Evolutionary conservation across 2,797 vertebrate species (phyloP).

Genomic region (Scleropages formosus): DNA sequence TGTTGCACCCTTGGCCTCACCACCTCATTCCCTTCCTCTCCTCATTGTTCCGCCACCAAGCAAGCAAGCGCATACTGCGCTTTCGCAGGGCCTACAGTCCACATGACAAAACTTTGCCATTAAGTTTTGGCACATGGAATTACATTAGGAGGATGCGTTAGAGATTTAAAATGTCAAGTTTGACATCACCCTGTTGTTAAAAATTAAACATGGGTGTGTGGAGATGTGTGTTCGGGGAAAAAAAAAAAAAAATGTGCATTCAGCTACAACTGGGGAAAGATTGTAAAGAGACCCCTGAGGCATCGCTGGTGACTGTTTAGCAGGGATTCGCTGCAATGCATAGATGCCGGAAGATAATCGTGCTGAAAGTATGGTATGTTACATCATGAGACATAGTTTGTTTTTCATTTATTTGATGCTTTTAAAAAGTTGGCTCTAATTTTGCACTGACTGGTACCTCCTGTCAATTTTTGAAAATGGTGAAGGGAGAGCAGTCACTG

Average conservation of each 20-base stretch:
- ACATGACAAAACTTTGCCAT: background rate
- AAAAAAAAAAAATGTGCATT: background rate
- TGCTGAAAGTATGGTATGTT: background rate
- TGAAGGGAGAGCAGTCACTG: background rate
- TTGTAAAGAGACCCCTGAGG: background rate
- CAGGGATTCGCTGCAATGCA: background rate
- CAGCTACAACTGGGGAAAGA: background rate
- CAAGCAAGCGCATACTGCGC: too few relatives aligned
- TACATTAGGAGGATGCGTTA: background rate
- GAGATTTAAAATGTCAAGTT: background rate
- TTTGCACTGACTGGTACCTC: background rate
- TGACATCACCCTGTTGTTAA: conserved; percentile 7
- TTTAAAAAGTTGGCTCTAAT: background rate
- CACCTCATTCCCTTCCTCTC: too few relatives aligned
- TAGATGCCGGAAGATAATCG: background rate
- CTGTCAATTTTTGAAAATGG: background rate
- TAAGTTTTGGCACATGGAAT: background rate
- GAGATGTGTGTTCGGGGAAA: background rate
- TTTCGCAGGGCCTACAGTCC: too few relatives aligned
- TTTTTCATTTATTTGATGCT: too few relatives aligned
- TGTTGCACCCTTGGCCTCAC: too few relatives aligned
- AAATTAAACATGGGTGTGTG: background rate
- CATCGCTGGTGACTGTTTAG: background rate
- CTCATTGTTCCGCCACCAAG: too few relatives aligned
- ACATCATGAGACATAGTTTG: too few relatives aligned